Percentiles rank a stretch among this genome's conserved stretches.
phyloP scores from a whole-genome alignment of 2,888 invertebrate genomes.

The Apotomis betuletana region DNA sequence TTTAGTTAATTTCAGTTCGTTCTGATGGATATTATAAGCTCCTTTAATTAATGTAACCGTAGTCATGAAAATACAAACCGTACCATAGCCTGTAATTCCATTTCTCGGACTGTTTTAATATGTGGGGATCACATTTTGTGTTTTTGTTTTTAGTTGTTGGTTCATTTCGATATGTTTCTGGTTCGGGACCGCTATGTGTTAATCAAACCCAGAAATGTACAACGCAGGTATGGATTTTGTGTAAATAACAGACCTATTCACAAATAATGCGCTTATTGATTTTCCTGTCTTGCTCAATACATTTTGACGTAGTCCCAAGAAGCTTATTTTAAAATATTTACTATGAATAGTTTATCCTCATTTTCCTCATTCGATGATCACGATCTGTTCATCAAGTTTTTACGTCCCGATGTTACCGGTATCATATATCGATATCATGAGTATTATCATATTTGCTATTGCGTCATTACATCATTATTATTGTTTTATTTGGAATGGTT shows the following conservation, averaged over 20 bases:
- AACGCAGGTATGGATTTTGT: constrained; percentile 61
- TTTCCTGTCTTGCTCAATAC: constrained; percentile 12
- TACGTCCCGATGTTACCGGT: not conserved
- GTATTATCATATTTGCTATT: not conserved
- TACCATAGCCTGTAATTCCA: constrained; percentile 32
- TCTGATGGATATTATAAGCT: constrained; percentile 39
- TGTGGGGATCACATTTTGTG: constrained; percentile 56
- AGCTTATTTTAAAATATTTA: not conserved
- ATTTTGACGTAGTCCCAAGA: constrained; percentile 1
- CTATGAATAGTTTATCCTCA: not conserved
- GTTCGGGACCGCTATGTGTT: constrained; percentile 60
- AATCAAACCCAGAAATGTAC: constrained; percentile 65
- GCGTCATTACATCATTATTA: constrained; percentile 11
- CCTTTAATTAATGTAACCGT: constrained; percentile 32
- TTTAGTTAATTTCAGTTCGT: constrained; percentile 43
- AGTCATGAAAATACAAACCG: constrained; percentile 43
- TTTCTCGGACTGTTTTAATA: constrained; percentile 44
- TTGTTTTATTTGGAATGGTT: not conserved
- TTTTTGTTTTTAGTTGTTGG: constrained; percentile 58
- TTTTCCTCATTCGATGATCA: constrained; percentile 6
- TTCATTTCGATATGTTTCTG: constrained; percentile 59
- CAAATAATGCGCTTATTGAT: constrained; percentile 27
- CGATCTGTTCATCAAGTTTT: not conserved
- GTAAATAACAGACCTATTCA: constrained; percentile 1
- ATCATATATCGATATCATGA: not conserved